Conservation (phyloP, 2,888 invertebrate species). For the Mylabris sibirica region DNA sequence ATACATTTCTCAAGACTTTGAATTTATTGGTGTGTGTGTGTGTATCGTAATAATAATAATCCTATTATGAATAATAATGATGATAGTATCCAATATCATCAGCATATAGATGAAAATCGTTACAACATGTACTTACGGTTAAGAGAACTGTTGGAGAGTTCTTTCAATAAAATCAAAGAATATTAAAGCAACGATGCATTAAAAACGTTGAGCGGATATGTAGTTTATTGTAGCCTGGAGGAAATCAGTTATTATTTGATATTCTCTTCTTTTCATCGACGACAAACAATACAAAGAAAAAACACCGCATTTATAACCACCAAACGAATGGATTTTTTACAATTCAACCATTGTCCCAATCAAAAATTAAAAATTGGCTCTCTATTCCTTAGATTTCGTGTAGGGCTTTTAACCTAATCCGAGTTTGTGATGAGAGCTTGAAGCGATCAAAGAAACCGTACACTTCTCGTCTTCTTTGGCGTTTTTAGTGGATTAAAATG, state of each 20-base stretch:
- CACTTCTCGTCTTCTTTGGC: not conserved
- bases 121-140: not conserved
- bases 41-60: not conserved
- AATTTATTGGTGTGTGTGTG: too few species aligned
- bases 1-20: not conserved
- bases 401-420: too few species aligned
- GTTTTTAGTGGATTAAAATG: not conserved
- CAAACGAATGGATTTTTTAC: too few species aligned
- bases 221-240: slow-evolving; percentile 10
- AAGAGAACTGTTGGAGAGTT: not conserved
- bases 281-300: not conserved
- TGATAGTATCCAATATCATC: not conserved
- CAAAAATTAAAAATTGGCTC: too few species aligned
- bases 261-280: not conserved
- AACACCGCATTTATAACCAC: not conserved
- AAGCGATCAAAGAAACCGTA: not conserved
- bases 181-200: slow-evolving; percentile 10
- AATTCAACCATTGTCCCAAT: too few species aligned
- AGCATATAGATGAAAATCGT: slow-evolving; percentile 4
- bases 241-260: slow-evolving; percentile 6
- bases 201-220: slow-evolving; percentile 7
- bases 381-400: too few species aligned
- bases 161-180: slow-evolving; percentile 1
- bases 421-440: too few species aligned
- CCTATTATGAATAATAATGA: not conserved